These are phyloP conservation scores for Hirtodrosophila histrioides DNA, from an alignment of 2,888 invertebrate species.

Conservation along the genomic window DNA sequence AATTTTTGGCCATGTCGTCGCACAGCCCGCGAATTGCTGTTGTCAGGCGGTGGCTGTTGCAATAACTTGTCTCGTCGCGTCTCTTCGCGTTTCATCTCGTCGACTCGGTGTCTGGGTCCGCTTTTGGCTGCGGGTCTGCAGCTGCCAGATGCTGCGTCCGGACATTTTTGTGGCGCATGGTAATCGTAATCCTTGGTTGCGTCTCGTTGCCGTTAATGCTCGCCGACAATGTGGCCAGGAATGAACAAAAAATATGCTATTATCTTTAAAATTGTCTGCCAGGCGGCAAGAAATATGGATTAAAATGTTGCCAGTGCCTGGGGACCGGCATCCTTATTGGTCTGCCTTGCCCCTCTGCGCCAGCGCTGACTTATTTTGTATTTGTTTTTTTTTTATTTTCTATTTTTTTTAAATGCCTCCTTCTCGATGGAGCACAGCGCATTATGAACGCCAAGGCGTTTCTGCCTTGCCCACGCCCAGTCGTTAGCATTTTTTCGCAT, in stretches of 20 bases:
- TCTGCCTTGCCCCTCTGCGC: conserved; percentile 6
- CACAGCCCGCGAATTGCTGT: conserved; percentile 60
- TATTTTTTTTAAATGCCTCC: conserved; percentile 74
- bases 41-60: conserved; percentile 40
- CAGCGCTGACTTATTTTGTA: conserved; percentile 53
- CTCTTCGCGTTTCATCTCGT: not conserved
- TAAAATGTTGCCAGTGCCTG: conserved; percentile 74
- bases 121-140: conserved; percentile 23
- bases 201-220: conserved; percentile 46
- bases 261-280: conserved; percentile 83
- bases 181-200: conserved; percentile 63
- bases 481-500: conserved; percentile 35
- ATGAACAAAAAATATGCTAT: conserved; percentile 66
- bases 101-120: not conserved
- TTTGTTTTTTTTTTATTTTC: no score
- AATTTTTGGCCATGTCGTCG: conserved; percentile 64
- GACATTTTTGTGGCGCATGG: conserved; percentile 58
- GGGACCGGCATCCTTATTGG: conserved; percentile 29
- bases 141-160: conserved; percentile 46
- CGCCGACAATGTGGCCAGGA: conserved; percentile 30
- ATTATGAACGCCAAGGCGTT: conserved; percentile 72
- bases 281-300: conserved; percentile 80
- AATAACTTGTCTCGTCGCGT: conserved; percentile 54
- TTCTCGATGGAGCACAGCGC: conserved; percentile 30
- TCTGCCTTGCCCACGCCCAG: conserved; percentile 22